phyloP scores from a whole-genome alignment of 2,888 invertebrate species.

The Torymus tubicola region DNA sequence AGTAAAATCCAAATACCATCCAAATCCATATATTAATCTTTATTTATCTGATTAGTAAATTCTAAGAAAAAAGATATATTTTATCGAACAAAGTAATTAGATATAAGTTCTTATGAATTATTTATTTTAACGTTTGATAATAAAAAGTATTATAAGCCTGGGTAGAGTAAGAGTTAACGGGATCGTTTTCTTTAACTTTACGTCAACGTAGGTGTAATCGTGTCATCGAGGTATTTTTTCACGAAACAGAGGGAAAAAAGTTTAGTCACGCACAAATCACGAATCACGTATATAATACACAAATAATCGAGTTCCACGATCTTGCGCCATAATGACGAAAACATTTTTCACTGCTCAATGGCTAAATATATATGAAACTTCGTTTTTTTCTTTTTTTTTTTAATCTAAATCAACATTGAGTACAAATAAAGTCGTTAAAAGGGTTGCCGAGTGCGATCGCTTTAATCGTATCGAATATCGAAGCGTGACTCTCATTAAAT shows the following conservation, averaged over 20 bases:
- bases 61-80: too few relatives aligned
- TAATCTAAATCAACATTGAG: constrained; percentile 16
- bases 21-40: background rate
- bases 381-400: too few relatives aligned
- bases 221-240: constrained; percentile 16
- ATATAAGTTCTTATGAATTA: constrained; percentile 31
- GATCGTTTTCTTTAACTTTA: constrained; percentile 10
- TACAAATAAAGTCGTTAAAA: background rate
- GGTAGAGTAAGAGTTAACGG: background rate
- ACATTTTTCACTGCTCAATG: background rate
- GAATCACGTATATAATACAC: background rate
- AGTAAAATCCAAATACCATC: too few relatives aligned
- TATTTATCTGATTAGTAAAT: background rate
- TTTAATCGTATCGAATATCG: constrained; percentile 5
- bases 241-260: background rate
- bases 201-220: constrained; percentile 11
- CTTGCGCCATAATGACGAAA: background rate
- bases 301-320: background rate
- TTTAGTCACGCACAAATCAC: constrained; percentile 31
- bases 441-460: background rate
- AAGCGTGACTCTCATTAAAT: background rate
- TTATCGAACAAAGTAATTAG: constrained; percentile 6
- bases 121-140: constrained; percentile 19
- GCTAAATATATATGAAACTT: constrained; percentile 10
- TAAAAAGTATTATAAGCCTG: background rate